Evolutionary conservation across 2,113 vertebrate species (phyloP), one percentile per base, ranked within the genome.

Genomic region (Meleagris gallopavo): DNA sequence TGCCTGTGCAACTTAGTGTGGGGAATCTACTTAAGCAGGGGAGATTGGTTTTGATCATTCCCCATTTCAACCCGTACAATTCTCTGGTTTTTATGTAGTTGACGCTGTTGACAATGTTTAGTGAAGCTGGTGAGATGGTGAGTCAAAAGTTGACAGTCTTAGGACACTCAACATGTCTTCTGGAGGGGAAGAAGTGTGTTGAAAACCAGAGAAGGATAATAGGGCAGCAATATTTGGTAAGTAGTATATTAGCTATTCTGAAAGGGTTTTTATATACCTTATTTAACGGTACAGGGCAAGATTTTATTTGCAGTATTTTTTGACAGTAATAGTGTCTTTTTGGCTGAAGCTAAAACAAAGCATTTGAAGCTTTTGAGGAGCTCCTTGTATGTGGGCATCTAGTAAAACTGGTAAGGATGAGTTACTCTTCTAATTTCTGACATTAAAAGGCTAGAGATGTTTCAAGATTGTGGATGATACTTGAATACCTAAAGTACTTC

Each of bases 261-360:
- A 30, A 61, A 34, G 25, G 6, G 29, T 65, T 5, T 61, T 4
- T 36, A 0, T 18, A 1, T 30, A 3, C 11, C 5, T 84, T 89
- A 1, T 1, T 3, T 40, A 52, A 12, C 2, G 10, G 25, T 5
- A 7, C 43, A 2, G 30, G n/a, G 52, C 52, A 38, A 32, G 12
- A 18, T 5, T 18, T 10, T 17, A 14, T 19, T 30, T 34, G 4
- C 29, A 10, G 30, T 11, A 8, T 4, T 5, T 3, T 36, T 6
- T 29, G 3, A 34, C 34, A 30, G 6, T 24, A 5, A 18, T 46
- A 12, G 3, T 8, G 7, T 34, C 3, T 36, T 50, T 27, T 29
- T 52, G 14, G 14, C 25, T 75, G 13, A 43, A 4, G 2, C 2
- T 10, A 19, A 17, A 9, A 12, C 0, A 10, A n/a, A 45, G 20